Percentiles rank a stretch among this genome's conserved stretches.
Conservation (phyloP, 2,797 vertebrate species). For the Sebastes miniatus region DNA sequence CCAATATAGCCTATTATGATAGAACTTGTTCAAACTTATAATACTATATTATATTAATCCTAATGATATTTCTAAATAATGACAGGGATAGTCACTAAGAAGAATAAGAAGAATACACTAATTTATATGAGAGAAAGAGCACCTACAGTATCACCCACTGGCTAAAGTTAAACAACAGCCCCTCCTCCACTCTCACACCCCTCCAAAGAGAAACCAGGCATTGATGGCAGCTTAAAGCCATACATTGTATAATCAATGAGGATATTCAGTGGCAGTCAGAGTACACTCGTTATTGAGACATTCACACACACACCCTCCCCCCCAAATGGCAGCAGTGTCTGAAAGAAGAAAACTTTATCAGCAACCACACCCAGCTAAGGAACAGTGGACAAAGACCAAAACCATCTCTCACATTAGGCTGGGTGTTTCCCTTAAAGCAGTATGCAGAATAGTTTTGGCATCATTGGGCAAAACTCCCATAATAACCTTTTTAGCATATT, state of each 20-base stretch:
- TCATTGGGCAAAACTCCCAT: no score
- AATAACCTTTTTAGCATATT: no score
- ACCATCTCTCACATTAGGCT: slow-evolving; percentile 17
- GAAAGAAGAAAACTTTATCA: slow-evolving; percentile 47
- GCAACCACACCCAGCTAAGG: slow-evolving; percentile 56
- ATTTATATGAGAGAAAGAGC: neutral
- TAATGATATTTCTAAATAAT: no score
- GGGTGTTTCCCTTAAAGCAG: neutral
- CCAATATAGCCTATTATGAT: no score
- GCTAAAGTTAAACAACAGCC: neutral
- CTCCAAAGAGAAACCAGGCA: slow-evolving; percentile 23
- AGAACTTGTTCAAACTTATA: no score
- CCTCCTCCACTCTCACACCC: neutral
- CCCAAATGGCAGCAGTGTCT: slow-evolving; percentile 35
- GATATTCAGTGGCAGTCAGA: slow-evolving; percentile 41
- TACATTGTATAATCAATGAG: slow-evolving; percentile 47
- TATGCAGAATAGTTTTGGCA: no score
- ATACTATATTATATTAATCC: no score
- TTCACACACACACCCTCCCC: neutral
- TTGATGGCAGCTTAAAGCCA: slow-evolving; percentile 27
- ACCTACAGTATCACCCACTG: slow-evolving; percentile 39
- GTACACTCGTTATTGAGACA: slow-evolving; percentile 21
- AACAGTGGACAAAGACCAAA: slow-evolving; percentile 67
- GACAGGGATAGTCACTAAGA: no score
- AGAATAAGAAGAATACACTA: neutral